phyloP scores from a whole-genome alignment of 1,140 invertebrate species.

The Nebria ingens region DNA sequence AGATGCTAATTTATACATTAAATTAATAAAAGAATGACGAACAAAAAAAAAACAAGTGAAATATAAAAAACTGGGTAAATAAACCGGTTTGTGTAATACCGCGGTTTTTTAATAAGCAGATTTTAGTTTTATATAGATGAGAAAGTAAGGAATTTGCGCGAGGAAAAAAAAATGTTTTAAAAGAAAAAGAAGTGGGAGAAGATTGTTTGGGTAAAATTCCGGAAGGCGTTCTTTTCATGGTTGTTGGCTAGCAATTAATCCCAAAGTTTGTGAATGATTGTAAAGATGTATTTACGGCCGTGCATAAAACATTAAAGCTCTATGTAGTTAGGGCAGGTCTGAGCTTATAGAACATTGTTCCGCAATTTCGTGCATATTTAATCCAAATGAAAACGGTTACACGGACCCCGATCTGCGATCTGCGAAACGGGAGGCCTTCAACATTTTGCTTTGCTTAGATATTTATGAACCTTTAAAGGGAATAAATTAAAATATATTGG shows the following conservation, averaged over 20 bases:
- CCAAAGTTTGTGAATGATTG: constrained; percentile 8
- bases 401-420: neutral
- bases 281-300: constrained; percentile 7
- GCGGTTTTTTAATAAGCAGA: too few species aligned
- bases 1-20: too few species aligned
- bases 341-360: constrained; percentile 3
- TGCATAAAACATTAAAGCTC: constrained; percentile 4
- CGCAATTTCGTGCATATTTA: constrained; percentile 7
- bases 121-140: too few species aligned
- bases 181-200: too few species aligned
- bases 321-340: neutral
- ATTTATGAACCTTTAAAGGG: constrained; percentile 6
- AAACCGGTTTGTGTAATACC: too few species aligned
- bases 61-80: too few species aligned
- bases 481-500: constrained; percentile 10
- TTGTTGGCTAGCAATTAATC: neutral
- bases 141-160: too few species aligned
- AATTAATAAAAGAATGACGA: too few species aligned
- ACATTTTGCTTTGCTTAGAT: constrained; percentile 8
- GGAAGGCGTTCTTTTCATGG: too few species aligned
- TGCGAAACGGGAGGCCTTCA: neutral
- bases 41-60: too few species aligned
- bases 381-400: constrained; percentile 8
- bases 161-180: too few species aligned
- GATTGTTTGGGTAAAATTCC: too few species aligned